A percentile compares a stretch with the other conserved stretches of the same genome.
These are phyloP conservation scores for Tetragonula carbonaria DNA, from an alignment of 2,888 invertebrate genomes.

Conservation along the genomic window DNA sequence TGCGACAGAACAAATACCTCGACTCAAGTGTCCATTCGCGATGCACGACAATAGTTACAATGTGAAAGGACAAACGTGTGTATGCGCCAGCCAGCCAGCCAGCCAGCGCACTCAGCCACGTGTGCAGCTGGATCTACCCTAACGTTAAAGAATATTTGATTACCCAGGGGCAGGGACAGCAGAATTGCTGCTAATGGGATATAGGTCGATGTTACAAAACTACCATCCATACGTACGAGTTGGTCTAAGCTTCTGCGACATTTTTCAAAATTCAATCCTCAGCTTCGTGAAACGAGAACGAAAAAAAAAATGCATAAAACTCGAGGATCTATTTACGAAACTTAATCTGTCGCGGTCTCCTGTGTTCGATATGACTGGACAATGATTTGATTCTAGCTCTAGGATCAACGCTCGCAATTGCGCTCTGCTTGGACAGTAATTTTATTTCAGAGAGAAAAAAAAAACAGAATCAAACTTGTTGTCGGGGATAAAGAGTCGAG, in stretches of 20 bases:
- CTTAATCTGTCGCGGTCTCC: too few species aligned
- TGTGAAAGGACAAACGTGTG: slow-evolving; percentile 34
- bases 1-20: slow-evolving; percentile 55
- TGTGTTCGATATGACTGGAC: too few species aligned
- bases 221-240: background rate
- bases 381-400: too few species aligned
- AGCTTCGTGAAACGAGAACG: too few species aligned
- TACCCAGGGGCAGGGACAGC: slow-evolving; percentile 14
- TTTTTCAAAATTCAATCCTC: background rate
- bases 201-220: slow-evolving; percentile 13
- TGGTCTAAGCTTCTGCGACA: background rate
- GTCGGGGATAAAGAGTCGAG: too few species aligned
- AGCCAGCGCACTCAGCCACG: background rate
- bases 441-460: too few species aligned
- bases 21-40: slow-evolving; percentile 61
- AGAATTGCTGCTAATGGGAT: slow-evolving; percentile 27
- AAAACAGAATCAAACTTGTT: too few species aligned
- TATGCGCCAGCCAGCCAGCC: background rate
- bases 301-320: too few species aligned
- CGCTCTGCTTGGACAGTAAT: too few species aligned
- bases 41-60: slow-evolving; percentile 52
- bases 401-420: too few species aligned
- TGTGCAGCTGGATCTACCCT: background rate
- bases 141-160: slow-evolving; percentile 37
- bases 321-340: too few species aligned